Percentiles rank a stretch among this genome's conserved stretches.
These are phyloP conservation scores for Synodontis membranacea DNA, from an alignment of 2,113 vertebrate genomes.

Conservation along the genomic window DNA sequence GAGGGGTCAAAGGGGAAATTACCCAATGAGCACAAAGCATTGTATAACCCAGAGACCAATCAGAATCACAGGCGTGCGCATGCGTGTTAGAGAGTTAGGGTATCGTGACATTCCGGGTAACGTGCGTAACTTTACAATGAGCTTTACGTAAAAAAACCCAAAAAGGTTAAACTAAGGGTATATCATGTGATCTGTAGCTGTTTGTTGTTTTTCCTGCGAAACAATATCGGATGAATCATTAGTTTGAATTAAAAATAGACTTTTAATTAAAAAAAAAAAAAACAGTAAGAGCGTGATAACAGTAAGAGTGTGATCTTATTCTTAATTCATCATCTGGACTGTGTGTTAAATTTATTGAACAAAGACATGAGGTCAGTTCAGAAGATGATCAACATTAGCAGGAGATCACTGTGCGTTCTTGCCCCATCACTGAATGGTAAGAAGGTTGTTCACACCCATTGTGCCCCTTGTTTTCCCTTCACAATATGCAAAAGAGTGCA, in stretches of 20 bases:
- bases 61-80: not conserved
- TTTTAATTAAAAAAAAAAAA: no score
- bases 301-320: not conserved
- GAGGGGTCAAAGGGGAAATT: not conserved
- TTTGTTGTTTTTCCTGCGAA: not conserved
- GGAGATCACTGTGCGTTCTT: constrained; percentile 22
- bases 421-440: not conserved
- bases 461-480: not conserved
- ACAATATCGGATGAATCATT: not conserved
- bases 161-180: not conserved
- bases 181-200: not conserved
- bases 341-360: not conserved
- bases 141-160: not conserved
- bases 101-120: not conserved
- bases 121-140: not conserved
- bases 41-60: not conserved
- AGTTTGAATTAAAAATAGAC: not conserved
- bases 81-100: constrained; percentile 13
- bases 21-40: not conserved
- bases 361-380: constrained; percentile 49
- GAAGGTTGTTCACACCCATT: not conserved
- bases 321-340: not conserved
- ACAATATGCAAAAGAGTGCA: not conserved
- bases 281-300: no score
- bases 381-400: constrained; percentile 35